Evolutionary conservation across 2,888 invertebrate genomes (phyloP).

Genomic region (Thalpophila matura): DNA sequence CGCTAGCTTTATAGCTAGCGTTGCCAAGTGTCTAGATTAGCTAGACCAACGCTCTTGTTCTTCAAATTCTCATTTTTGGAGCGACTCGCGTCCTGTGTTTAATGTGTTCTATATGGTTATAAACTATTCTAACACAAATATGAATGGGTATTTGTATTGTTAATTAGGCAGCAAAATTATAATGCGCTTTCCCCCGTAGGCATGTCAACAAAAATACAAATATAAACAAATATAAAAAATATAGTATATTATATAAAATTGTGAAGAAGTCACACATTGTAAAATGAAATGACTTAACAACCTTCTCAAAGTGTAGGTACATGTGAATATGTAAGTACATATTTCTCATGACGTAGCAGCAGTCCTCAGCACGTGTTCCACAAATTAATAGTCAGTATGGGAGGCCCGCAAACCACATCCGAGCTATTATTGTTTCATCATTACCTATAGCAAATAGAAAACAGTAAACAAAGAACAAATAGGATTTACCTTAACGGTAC

Average conservation of each 20-base stretch:
- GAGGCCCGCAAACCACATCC: slow-evolving; percentile 28
- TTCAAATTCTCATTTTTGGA: too few relatives aligned
- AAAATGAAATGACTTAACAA: slow-evolving; percentile 2
- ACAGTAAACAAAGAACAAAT: background rate
- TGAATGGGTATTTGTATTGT: too few relatives aligned
- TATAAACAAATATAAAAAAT: too few relatives aligned
- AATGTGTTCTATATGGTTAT: too few relatives aligned
- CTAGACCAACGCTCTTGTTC: too few relatives aligned
- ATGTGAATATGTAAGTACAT: background rate
- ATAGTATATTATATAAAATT: background rate
- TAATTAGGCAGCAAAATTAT: too few relatives aligned
- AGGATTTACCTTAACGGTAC: background rate
- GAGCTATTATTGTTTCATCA: slow-evolving; percentile 19
- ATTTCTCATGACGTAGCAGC: slow-evolving; percentile 8
- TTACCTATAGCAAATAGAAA: slow-evolving; percentile 6
- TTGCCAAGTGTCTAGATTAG: too few relatives aligned
- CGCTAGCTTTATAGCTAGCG: too few relatives aligned
- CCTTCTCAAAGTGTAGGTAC: background rate
- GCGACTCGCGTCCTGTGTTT: too few relatives aligned
- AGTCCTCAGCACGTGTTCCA: slow-evolving; percentile 30
- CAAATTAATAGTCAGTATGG: slow-evolving; percentile 22
- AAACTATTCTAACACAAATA: too few relatives aligned
- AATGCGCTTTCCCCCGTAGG: too few relatives aligned
- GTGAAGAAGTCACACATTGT: background rate
- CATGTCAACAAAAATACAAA: too few relatives aligned